These are phyloP conservation scores for Schizotus pectinicornis DNA, from an alignment of 2,888 invertebrate genomes.

Conservation along the genomic window DNA sequence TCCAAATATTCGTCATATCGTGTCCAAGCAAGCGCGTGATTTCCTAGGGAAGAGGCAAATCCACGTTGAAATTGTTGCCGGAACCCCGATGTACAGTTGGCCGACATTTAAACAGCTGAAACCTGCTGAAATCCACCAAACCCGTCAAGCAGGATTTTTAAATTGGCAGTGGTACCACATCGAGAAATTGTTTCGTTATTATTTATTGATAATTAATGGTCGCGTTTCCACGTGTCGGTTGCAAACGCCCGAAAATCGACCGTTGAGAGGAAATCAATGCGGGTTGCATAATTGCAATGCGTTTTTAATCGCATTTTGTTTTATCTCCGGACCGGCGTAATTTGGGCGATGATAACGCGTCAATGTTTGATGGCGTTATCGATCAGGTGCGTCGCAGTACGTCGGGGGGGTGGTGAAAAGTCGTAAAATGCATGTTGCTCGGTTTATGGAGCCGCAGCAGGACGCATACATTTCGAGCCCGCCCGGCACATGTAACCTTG, in stretches of 20 bases:
- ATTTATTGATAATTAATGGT: conserved; percentile 9
- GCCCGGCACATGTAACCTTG: conserved; percentile 41
- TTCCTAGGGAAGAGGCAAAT: not conserved
- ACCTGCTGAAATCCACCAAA: conserved; percentile 23
- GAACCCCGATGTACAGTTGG: conserved; percentile 19
- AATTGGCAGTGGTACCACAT: conserved; percentile 14
- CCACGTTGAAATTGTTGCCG: conserved; percentile 7
- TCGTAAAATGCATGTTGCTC: no score
- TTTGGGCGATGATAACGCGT: no score
- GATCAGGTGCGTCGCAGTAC: no score
- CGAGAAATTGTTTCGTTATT: conserved; percentile 11
- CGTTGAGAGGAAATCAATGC: conserved; percentile 8
- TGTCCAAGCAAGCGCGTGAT: no score
- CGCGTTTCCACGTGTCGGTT: conserved; percentile 7
- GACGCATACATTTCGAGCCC: conserved; percentile 16
- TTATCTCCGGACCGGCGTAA: not conserved
- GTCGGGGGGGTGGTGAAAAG: no score
- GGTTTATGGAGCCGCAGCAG: conserved; percentile 13
- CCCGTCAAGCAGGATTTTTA: conserved; percentile 21
- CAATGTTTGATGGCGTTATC: no score
- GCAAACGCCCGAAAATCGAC: conserved; percentile 2
- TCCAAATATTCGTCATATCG: not conserved
- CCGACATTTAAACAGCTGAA: conserved; percentile 29
- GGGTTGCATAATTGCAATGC: conserved; percentile 18
- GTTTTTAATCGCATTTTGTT: conserved; percentile 6